phyloP scores from a whole-genome alignment of 2,113 vertebrate genomes.

The Pluvianellus socialis region DNA sequence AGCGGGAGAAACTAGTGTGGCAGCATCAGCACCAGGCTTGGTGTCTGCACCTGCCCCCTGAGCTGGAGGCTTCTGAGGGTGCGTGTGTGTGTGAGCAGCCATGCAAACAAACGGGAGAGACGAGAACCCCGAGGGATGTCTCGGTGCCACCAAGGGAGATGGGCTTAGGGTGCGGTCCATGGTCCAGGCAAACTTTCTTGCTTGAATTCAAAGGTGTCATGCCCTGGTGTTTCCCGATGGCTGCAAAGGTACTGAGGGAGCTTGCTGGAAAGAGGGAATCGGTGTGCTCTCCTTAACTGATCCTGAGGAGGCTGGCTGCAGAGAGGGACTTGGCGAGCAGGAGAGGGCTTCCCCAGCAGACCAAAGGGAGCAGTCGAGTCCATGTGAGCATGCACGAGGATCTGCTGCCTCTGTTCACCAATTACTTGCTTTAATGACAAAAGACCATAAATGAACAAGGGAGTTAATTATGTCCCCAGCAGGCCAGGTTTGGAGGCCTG shows the following conservation, averaged over 20 bases:
- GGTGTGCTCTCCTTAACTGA: background rate
- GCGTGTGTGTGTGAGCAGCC: background rate
- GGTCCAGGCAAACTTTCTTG: background rate
- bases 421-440: conserved; percentile 41
- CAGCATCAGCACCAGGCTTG: background rate
- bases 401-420: background rate
- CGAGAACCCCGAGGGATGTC: background rate
- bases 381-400: background rate
- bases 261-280: background rate
- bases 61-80: too few species aligned
- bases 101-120: background rate
- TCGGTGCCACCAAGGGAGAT: background rate
- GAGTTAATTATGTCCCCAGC: conserved; percentile 38
- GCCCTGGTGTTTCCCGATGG: background rate
- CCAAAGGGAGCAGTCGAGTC: background rate
- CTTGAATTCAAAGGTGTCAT: background rate
- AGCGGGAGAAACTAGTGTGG: background rate
- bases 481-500: background rate
- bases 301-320: background rate
- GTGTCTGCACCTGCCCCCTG: background rate
- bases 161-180: accelerated
- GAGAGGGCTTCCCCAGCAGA: background rate
- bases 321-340: background rate
- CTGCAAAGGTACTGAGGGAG: background rate
- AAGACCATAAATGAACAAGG: conserved; percentile 48